phyloP scores from a whole-genome alignment of 2,797 vertebrate genomes.

The Adelosebastes latens region DNA sequence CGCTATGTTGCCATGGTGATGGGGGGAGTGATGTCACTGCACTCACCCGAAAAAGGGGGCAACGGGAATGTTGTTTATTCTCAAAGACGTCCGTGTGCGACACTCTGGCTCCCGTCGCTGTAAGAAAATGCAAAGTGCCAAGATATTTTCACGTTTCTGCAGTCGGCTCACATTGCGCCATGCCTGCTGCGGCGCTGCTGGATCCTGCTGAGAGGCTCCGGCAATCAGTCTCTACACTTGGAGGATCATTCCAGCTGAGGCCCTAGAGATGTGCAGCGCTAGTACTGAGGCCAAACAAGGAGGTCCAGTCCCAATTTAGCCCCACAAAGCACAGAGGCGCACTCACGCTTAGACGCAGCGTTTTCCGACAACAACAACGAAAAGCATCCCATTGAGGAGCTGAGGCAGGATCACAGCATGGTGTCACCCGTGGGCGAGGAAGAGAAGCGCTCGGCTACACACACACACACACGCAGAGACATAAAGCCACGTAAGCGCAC shows the following conservation, averaged over 20 bases:
- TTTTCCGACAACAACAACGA: conserved; percentile 22
- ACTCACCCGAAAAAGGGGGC: conserved; percentile 54
- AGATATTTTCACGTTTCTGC: conserved; percentile 33
- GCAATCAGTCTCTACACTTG: conserved; percentile 31
- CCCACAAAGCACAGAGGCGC: not conserved
- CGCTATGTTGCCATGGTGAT: conserved; percentile 74
- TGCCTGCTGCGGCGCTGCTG: conserved; percentile 20
- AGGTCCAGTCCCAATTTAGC: conserved; percentile 35
- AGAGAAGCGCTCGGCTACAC: conserved; percentile 18
- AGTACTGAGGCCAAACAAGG: conserved; percentile 19
- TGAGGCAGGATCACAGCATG: conserved; percentile 60
- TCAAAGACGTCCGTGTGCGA: conserved; percentile 41
- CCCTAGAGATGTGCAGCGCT: conserved; percentile 20
- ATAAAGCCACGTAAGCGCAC: conserved; percentile 26
- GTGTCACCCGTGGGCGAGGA: conserved; percentile 55
- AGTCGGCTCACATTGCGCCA: conserved; percentile 18
- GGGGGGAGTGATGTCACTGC: conserved; percentile 67
- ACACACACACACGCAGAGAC: conserved; percentile 29
- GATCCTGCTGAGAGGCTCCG: conserved; percentile 31
- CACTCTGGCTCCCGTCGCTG: conserved; percentile 15
- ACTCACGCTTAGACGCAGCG: not conserved
- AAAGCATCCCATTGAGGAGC: conserved; percentile 35
- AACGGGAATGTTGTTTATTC: conserved; percentile 58
- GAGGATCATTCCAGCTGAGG: conserved; percentile 35
- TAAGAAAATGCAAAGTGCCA: conserved; percentile 49